Evolutionary conservation across 1,140 invertebrate species (phyloP).

Genomic region (Penaeus indicus): DNA sequence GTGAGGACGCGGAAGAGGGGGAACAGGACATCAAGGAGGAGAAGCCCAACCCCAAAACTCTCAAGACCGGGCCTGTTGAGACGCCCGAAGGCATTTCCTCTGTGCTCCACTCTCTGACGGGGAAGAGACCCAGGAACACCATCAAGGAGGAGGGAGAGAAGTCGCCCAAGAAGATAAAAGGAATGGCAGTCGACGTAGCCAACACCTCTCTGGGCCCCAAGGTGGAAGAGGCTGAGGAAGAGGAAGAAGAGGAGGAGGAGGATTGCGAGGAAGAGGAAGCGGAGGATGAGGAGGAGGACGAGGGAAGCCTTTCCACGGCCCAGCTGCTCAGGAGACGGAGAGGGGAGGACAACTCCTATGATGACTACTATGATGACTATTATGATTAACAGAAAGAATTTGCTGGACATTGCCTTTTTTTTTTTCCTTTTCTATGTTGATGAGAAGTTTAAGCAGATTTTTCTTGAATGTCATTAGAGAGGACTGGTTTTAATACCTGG

Average conservation of each 20-base stretch:
- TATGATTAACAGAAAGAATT: conserved; percentile 1
- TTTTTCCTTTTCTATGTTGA: not conserved
- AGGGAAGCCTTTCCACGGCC: conserved; percentile 71
- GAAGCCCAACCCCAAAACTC: conserved; percentile 46
- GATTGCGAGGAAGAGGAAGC: conserved; percentile 70
- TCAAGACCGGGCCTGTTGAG: conserved; percentile 56
- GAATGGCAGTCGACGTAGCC: not conserved
- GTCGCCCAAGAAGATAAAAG: conserved; percentile 43
- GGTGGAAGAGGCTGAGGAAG: conserved; percentile 13
- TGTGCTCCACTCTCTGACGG: conserved; percentile 50
- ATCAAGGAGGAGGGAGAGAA: conserved; percentile 56
- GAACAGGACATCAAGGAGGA: conserved; percentile 62
- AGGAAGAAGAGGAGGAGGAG: conserved; percentile 17
- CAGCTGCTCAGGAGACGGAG: conserved; percentile 72
- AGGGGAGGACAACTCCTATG: conserved; percentile 68
- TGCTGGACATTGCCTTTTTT: not conserved
- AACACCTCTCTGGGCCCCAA: not conserved
- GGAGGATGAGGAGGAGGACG: conserved; percentile 68
- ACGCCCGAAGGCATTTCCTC: conserved; percentile 45
- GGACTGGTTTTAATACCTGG: too few species aligned
- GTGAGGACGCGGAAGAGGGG: conserved; percentile 67
- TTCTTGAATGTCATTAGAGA: too few species aligned
- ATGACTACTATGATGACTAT: conserved; percentile 53
- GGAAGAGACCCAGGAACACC: conserved; percentile 44
- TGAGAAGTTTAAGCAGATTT: not conserved